Evolutionary conservation across 2,888 invertebrate genomes (phyloP), one percentile per base, ranked within the genome.

Genomic region (Ferdinandea cuprea): DNA sequence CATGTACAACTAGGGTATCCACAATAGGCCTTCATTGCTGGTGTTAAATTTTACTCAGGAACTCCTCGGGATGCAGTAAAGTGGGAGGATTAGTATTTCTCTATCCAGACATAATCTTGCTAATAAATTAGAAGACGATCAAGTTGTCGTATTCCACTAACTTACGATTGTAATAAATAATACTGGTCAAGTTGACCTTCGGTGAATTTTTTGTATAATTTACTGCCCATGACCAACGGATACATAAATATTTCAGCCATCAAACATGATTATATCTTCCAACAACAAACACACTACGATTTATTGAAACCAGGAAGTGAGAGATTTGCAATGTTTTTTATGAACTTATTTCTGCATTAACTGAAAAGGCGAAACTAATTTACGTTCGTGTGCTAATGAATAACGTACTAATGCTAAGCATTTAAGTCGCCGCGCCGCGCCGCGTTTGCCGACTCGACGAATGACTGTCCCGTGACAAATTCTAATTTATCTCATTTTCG

Each of bases 401-500:
- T 46, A 7, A 30, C 35, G 19, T 37, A 7, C 5, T 19, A 42
- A 52, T 44, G 21, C 42, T 42, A 25, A 68, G 17, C 19, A 25
- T 35, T 28, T 13, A 25, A 40, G n/a, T n/a, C n/a, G n/a, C n/a
- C n/a, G n/a, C n/a, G n/a, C n/a, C n/a, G n/a, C n/a, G 40, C 15
- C 6, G 21, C 19, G 5, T 32, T 42, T 19, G 19, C 6, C 13
- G 13, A 32, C 32, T 19, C 21, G 30, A n/a, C n/a, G n/a, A n/a
- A 21, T 35, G 21, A 9, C 40, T 21, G 17, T 35, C 54, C 13
- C 54, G 40, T 56, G 54, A 32, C 54, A 17, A 4, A 15, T 54
- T 25, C 44, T 21, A 15, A 25, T 68, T 35, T 25, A 56, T 72
- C 56, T 40, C 48, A 50, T 58, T 74, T 78, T 19, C 46, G 58